Percentiles rank a stretch among this genome's conserved stretches.
These are phyloP conservation scores for Linyphia triangularis DNA, from an alignment of 2,888 invertebrate genomes.

Conservation along the genomic window DNA sequence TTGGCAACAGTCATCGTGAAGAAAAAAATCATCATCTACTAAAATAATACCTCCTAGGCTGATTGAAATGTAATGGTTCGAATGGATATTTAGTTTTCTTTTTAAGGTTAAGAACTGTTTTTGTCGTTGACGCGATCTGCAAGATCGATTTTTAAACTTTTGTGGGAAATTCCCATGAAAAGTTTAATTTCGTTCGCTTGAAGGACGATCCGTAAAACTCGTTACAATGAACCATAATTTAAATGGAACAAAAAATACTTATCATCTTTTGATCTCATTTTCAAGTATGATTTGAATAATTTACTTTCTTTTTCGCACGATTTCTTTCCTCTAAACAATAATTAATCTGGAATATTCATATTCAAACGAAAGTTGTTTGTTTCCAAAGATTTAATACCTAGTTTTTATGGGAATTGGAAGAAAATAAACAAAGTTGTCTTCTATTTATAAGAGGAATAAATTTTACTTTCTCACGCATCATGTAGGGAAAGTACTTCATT, in stretches of 20 bases:
- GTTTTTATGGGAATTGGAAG: too few species aligned
- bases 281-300: not conserved
- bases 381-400: too few species aligned
- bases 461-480: too few species aligned
- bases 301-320: not conserved
- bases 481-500: too few species aligned
- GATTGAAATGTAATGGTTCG: slow-evolving; percentile 22
- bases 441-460: too few species aligned
- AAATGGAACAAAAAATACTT: not conserved
- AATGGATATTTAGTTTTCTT: not conserved
- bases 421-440: too few species aligned
- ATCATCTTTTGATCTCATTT: not conserved
- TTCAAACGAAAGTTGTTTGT: too few species aligned
- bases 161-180: not conserved
- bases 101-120: not conserved
- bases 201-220: too few species aligned
- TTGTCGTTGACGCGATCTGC: not conserved
- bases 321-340: not conserved
- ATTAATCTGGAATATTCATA: too few species aligned
- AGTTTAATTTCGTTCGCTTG: not conserved
- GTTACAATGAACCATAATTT: not conserved
- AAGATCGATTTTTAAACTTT: not conserved
- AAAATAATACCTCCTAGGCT: not conserved
- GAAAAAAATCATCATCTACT: slow-evolving; percentile 2
- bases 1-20: not conserved